phyloP scores from a whole-genome alignment of 1,140 invertebrate species.

The Pseudachorutes palmiensis region DNA sequence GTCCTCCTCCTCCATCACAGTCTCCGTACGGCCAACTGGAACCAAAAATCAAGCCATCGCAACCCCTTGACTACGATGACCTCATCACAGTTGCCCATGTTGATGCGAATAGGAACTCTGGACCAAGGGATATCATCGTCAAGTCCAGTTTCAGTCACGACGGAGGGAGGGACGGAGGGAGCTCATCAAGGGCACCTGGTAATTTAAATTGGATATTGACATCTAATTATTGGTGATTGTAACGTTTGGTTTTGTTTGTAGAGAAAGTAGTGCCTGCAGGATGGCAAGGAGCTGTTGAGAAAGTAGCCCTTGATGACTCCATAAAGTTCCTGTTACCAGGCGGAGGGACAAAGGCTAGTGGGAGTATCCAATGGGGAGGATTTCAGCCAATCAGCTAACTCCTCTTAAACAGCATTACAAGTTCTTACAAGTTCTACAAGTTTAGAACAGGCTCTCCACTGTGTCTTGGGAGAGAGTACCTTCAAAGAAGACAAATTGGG shows the following conservation, averaged over 20 bases:
- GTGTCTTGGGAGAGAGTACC: no score
- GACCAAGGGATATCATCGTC: slow-evolving; percentile 28
- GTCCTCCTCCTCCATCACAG: neutral
- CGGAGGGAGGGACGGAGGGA: neutral
- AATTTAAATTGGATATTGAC: neutral
- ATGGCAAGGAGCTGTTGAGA: slow-evolving; percentile 27
- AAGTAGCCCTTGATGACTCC: slow-evolving; percentile 19
- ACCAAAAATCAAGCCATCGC: slow-evolving; percentile 15
- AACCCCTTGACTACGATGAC: slow-evolving; percentile 27
- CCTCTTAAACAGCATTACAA: neutral
- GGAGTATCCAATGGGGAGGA: slow-evolving; percentile 19
- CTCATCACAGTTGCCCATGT: slow-evolving; percentile 21
- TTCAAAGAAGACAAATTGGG: slow-evolving; percentile 2
- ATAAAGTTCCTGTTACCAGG: slow-evolving; percentile 23
- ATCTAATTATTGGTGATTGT: neutral
- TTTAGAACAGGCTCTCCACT: no score
- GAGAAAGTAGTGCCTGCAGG: neutral
- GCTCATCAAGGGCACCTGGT: neutral
- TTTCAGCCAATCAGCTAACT: slow-evolving; percentile 20
- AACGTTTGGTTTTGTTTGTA: neutral
- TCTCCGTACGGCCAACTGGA: neutral
- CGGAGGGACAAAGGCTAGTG: slow-evolving; percentile 13
- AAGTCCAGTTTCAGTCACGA: slow-evolving; percentile 30
- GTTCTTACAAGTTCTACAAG: no score
- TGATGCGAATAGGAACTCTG: slow-evolving; percentile 11